These are phyloP conservation scores for Ptychadena robeensis DNA, from an alignment of 2,797 vertebrate genomes.

Conservation along the genomic window DNA sequence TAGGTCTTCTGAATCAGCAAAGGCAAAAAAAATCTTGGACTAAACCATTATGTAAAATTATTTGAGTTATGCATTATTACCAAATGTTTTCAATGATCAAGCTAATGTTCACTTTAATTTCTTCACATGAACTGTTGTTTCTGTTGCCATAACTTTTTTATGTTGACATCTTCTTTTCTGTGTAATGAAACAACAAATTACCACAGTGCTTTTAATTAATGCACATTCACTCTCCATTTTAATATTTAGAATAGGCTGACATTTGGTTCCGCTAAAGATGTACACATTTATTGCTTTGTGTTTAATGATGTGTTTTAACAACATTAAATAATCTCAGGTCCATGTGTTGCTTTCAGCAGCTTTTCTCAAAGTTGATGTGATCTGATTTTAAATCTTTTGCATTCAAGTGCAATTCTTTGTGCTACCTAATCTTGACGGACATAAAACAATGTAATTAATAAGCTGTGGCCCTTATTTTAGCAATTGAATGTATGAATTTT, in stretches of 20 bases:
- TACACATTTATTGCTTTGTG: not conserved
- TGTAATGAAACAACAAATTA: not conserved
- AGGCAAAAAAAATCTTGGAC: no score
- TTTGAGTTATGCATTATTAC: no score
- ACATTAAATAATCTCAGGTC: slow-evolving; percentile 2
- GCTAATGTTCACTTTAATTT: not conserved
- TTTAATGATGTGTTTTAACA: slow-evolving; percentile 12
- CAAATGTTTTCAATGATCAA: no score
- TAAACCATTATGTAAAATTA: no score
- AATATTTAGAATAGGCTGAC: slow-evolving; percentile 15
- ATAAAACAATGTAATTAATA: no score
- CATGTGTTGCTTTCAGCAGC: slow-evolving; percentile 20
- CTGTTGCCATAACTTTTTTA: not conserved
- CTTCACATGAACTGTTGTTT: not conserved
- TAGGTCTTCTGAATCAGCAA: no score
- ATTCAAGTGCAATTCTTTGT: not conserved
- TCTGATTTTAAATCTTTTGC: not conserved
- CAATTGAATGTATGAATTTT: no score
- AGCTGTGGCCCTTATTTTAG: no score
- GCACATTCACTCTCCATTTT: not conserved
- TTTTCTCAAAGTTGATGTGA: slow-evolving; percentile 14
- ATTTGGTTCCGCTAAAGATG: not conserved
- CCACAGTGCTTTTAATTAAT: slow-evolving; percentile 4
- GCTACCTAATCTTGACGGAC: not conserved
- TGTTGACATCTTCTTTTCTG: not conserved